phyloP scores from a whole-genome alignment of 2,888 invertebrate species.

The Cataglyphis altisquamis region DNA sequence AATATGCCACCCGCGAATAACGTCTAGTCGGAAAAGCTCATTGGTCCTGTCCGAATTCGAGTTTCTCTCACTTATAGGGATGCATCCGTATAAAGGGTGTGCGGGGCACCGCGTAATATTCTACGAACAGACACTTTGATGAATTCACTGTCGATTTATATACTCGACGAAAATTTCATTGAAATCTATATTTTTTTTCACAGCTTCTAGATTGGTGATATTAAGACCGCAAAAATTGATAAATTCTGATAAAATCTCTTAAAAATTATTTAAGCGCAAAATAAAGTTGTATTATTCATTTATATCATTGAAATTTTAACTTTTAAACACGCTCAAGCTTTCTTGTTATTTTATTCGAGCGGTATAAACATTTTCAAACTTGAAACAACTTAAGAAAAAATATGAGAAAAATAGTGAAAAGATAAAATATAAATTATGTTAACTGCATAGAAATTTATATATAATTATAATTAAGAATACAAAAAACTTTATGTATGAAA shows the following conservation, averaged over 20 bases:
- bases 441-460: background rate
- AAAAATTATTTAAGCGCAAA: slow-evolving; percentile 9
- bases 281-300: slow-evolving; percentile 28
- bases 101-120: slow-evolving; percentile 12
- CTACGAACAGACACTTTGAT: slow-evolving; percentile 31
- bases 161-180: slow-evolving; percentile 21
- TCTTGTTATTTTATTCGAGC: background rate
- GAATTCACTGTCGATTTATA: slow-evolving; percentile 12
- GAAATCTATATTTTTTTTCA: slow-evolving; percentile 8
- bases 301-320: slow-evolving; percentile 16
- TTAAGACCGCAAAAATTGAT: slow-evolving; percentile 22
- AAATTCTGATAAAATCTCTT: slow-evolving; percentile 6
- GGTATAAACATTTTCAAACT: slow-evolving; percentile 32
- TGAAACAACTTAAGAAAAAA: slow-evolving; percentile 19
- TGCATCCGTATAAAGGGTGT: slow-evolving; percentile 15
- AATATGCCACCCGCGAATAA: slow-evolving; percentile 56
- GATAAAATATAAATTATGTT: background rate
- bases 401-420: background rate
- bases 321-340: slow-evolving; percentile 30
- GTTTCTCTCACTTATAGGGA: slow-evolving; percentile 53
- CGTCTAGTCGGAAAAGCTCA: slow-evolving; percentile 52
- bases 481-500: background rate
- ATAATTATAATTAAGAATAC: background rate
- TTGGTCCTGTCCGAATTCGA: slow-evolving; percentile 41
- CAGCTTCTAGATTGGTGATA: background rate